Conservation (phyloP, 2,113 vertebrate genomes). For the Oreamnos americanus region DNA sequence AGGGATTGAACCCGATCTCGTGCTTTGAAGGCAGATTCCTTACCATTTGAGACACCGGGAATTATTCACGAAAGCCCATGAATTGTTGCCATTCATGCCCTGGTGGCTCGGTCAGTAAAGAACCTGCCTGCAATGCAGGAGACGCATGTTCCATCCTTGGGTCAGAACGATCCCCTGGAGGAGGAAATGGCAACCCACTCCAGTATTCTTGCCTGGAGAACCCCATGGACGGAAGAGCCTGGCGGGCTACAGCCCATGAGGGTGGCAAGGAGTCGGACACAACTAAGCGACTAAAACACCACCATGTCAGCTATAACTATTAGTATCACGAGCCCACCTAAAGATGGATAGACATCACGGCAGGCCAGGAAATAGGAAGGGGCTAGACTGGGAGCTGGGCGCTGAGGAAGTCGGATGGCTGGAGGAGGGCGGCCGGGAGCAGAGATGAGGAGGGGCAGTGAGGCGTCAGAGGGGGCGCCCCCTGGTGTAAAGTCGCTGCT, state of each 20-base stretch:
- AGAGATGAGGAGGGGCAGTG: accelerated
- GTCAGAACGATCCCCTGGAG: neutral
- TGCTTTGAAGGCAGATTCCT: neutral
- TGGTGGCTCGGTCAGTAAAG: neutral
- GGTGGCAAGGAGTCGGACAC: neutral
- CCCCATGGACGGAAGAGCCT: neutral
- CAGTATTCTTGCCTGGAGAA: neutral
- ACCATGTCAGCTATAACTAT: accelerated
- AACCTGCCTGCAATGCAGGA: neutral
- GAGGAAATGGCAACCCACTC: neutral
- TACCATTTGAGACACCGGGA: neutral
- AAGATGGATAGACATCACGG: accelerated
- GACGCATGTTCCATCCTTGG: neutral
- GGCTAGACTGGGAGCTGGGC: neutral
- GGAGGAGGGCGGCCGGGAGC: neutral
- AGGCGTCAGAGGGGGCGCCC: accelerated
- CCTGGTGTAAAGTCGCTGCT: neutral
- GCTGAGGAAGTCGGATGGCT: neutral
- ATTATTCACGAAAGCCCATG: neutral
- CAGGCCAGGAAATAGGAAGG: neutral
- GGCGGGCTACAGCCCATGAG: neutral
- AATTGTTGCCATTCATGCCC: neutral
- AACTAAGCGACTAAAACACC: neutral
- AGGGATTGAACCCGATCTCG: neutral
- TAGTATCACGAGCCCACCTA: neutral